A percentile compares a stretch with the other conserved stretches of the same genome.
These are phyloP conservation scores for Acanthopleura granulata DNA, from an alignment of 2,888 invertebrate genomes.

Conservation along the genomic window DNA sequence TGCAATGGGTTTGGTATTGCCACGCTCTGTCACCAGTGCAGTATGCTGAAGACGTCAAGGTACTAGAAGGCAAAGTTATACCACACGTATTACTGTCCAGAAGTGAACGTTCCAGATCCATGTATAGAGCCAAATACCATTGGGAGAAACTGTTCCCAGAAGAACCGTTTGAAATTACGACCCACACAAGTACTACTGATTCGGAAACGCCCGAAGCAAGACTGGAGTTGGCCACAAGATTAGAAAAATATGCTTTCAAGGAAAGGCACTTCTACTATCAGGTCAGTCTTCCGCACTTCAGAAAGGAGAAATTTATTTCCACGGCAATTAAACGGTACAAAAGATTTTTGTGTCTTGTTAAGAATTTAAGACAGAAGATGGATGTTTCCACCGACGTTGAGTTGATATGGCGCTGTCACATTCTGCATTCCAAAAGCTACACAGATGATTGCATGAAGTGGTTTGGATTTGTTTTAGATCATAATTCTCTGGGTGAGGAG, in stretches of 20 bases:
- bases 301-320: conserved; percentile 67
- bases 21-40: conserved; percentile 63
- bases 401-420: conserved; percentile 72
- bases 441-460: conserved; percentile 37
- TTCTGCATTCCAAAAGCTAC: conserved; percentile 64
- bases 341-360: conserved; percentile 69
- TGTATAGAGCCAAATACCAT: conserved; percentile 31
- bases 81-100: conserved; percentile 62
- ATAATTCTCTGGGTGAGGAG: not conserved
- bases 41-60: conserved; percentile 55
- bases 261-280: conserved; percentile 70
- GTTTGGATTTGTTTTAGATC: not conserved
- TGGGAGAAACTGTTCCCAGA: conserved; percentile 55
- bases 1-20: conserved; percentile 73
- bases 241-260: conserved; percentile 63
- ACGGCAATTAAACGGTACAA: conserved; percentile 67
- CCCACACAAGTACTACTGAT: conserved; percentile 17
- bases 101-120: conserved; percentile 27
- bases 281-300: conserved; percentile 71
- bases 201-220: not conserved
- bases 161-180: conserved; percentile 41
- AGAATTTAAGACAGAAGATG: conserved; percentile 69
- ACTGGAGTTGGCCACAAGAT: conserved; percentile 53
- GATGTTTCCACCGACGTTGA: conserved; percentile 73
- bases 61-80: conserved; percentile 49